Evolutionary conservation across 2,113 vertebrate species (phyloP), one percentile per base, ranked within the genome.

Genomic region (Paratilapia polleni): DNA sequence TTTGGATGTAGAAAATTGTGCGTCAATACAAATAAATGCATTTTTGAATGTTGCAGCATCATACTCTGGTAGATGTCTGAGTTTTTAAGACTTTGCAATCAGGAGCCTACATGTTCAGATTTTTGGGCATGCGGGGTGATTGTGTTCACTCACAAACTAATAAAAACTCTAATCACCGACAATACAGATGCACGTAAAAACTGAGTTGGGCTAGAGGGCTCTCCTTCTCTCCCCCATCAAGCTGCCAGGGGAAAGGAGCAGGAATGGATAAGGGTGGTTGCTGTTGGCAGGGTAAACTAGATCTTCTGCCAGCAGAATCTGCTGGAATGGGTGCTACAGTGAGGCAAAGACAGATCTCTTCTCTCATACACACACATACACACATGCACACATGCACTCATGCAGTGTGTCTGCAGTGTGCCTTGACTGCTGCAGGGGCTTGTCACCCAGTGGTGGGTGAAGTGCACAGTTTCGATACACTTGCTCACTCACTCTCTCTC

Each of bases 281-380:
- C 79, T 92, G 82, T 85, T 92, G 90, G 92, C 89, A 92, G 81
- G 38, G 47, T 87, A 54, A 83, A 88, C 54, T 84, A 78, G 15
- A 83, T 91, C 59, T 91, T 85, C 78, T 93, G 92, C 93, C 93
- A 93, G 81, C 78, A 86, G 87, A 87, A 90, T 93, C 93, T 93
- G 87, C 91, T 94, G 92, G 93, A 95, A 94, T 94, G 93, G 91
- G 82, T 78, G 87, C 86, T 85, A 83, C 86, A 77, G 49, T 61
- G 77, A 78, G 52, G 76, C 78, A 84, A 77, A 81, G 68, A 85
- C 15, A 8, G 78, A 77, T 73, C 76, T 76, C 63, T 22, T 14
- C 47, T 78, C 80, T 52, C 66, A 74, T 26, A 68, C 57, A 52
- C 82, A 63, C 52, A 80, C 78, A 85, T 43, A 41, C 43, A 47